phyloP scores from a whole-genome alignment of 2,113 vertebrate genomes.

The Forbesichthys papilliferus region DNA sequence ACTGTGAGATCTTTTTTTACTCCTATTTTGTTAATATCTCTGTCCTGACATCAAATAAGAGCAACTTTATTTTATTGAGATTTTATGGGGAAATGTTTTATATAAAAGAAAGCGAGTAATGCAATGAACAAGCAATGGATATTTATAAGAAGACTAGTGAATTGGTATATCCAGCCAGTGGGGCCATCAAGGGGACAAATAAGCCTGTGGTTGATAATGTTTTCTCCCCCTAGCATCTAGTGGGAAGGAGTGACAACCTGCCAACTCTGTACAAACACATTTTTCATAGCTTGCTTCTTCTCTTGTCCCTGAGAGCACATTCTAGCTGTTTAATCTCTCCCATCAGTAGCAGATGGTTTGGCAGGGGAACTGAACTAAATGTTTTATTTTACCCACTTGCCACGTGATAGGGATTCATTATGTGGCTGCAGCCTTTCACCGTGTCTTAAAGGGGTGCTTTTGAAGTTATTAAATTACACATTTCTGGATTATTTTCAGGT shows the following conservation, averaged over 20 bases:
- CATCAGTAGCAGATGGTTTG: slow-evolving; percentile 23
- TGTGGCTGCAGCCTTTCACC: slow-evolving; percentile 46
- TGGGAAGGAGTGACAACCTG: slow-evolving; percentile 35
- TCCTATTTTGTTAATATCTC: slow-evolving; percentile 62
- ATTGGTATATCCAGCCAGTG: slow-evolving; percentile 29
- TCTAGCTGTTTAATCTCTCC: slow-evolving; percentile 15
- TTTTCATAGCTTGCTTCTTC: slow-evolving; percentile 32
- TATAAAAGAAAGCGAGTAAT: slow-evolving; percentile 53
- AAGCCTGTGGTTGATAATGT: slow-evolving; percentile 21
- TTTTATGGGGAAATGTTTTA: slow-evolving; percentile 68
- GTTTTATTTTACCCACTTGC: slow-evolving; percentile 1
- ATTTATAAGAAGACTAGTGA: slow-evolving; percentile 37
- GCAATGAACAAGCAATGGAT: slow-evolving; percentile 54
- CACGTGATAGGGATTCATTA: slow-evolving; percentile 7
- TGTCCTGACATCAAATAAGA: slow-evolving; percentile 68
- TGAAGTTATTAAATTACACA: not conserved
- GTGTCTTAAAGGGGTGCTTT: not conserved
- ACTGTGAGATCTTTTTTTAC: slow-evolving; percentile 68
- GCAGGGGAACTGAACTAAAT: not conserved
- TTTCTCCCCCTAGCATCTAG: slow-evolving; percentile 46
- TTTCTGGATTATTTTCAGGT: not conserved
- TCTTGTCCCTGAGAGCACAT: slow-evolving; percentile 37
- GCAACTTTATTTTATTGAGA: slow-evolving; percentile 76
- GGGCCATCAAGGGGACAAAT: slow-evolving; percentile 30
- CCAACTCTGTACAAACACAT: slow-evolving; percentile 14